Percentiles rank a stretch among this genome's conserved stretches.
These are phyloP conservation scores for Phortica variegata DNA, from an alignment of 1,140 invertebrate genomes.

Conservation along the genomic window DNA sequence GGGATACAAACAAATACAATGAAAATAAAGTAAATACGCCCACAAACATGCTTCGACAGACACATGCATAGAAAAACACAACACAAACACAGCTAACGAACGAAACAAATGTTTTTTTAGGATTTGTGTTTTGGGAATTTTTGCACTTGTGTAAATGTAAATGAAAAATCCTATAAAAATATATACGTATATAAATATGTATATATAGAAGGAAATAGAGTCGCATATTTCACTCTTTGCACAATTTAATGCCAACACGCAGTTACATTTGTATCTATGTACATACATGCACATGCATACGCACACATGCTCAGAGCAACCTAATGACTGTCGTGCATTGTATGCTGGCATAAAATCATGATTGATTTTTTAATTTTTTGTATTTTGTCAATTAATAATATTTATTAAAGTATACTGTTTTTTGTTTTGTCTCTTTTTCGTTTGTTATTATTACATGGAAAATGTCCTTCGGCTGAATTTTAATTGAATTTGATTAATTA, in stretches of 20 bases:
- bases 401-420: too few relatives aligned
- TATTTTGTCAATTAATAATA: too few relatives aligned
- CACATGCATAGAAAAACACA: conserved; percentile 27
- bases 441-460: conserved; percentile 2
- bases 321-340: too few relatives aligned
- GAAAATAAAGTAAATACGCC: not conserved
- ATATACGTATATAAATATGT: not conserved
- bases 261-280: too few relatives aligned
- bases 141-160: conserved; percentile 52
- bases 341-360: too few relatives aligned
- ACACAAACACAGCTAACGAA: too few relatives aligned
- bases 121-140: conserved; percentile 55
- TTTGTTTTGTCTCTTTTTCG: conserved; percentile 1
- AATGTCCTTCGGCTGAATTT: conserved; percentile 29
- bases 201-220: too few relatives aligned
- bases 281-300: too few relatives aligned
- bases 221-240: too few relatives aligned
- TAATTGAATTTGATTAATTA: conserved; percentile 54
- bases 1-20: conserved; percentile 10
- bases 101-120: conserved; percentile 55
- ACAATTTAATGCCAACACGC: too few relatives aligned
- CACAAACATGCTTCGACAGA: conserved; percentile 8
- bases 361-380: too few relatives aligned
- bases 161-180: conserved; percentile 4
- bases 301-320: too few relatives aligned